These are phyloP conservation scores for Patagioenas fasciata DNA, from an alignment of 2,113 vertebrate genomes.

Conservation along the genomic window DNA sequence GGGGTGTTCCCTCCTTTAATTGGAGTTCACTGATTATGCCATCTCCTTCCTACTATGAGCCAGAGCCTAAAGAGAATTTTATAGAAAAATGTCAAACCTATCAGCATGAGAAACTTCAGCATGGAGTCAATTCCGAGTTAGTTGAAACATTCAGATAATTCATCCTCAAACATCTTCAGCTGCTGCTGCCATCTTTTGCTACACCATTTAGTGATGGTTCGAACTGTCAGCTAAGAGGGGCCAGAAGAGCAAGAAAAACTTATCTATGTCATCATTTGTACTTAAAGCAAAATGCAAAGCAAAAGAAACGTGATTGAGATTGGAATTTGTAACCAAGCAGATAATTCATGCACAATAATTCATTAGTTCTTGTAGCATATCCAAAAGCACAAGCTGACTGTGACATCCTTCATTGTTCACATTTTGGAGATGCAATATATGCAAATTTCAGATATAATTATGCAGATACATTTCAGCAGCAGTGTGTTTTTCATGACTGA, in stretches of 20 bases:
- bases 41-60: neutral
- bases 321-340: neutral
- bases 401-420: neutral
- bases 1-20: neutral
- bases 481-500: neutral
- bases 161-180: neutral
- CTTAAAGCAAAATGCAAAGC: neutral
- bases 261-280: neutral
- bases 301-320: neutral
- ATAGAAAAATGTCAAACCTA: neutral
- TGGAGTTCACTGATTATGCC: neutral
- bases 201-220: neutral
- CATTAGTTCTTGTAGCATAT: neutral
- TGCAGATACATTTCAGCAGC: neutral
- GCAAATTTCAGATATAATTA: neutral
- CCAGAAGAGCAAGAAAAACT: neutral
- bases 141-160: neutral
- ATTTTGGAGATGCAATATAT: neutral
- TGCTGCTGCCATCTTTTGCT: neutral
- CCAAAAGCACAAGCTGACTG: neutral
- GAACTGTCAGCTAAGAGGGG: neutral
- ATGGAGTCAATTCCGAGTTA: neutral
- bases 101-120: neutral
- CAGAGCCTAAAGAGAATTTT: neutral
- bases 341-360: neutral